These are phyloP conservation scores for Pyrocephalus nanus DNA, from an alignment of 2,797 vertebrate species.

Conservation along the genomic window DNA sequence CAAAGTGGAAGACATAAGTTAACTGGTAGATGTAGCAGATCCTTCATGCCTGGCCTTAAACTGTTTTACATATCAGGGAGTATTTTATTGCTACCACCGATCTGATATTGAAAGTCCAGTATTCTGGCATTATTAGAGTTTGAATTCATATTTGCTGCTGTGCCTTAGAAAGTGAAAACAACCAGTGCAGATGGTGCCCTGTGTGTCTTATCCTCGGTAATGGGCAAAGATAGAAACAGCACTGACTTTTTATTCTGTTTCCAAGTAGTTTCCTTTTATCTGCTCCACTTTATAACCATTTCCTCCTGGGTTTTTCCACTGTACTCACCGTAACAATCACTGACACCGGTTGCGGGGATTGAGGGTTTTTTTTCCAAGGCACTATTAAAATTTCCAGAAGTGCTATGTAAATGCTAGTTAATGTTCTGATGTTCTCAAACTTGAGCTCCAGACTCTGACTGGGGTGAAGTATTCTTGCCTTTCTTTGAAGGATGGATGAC, in stretches of 20 bases:
- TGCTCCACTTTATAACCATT: not conserved
- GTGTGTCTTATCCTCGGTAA: not conserved
- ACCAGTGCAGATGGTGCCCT: not conserved
- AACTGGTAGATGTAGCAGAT: not conserved
- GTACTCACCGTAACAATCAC: not conserved
- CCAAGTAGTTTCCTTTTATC: not conserved
- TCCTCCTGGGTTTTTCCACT: not conserved
- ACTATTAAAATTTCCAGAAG: not conserved
- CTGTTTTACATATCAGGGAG: not conserved
- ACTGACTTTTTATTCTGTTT: not conserved
- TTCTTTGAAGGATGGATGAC: not conserved
- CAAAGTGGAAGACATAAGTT: not conserved
- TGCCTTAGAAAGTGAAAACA: not conserved
- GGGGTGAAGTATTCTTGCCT: not conserved
- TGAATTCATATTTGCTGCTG: not conserved
- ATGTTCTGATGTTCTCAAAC: not conserved
- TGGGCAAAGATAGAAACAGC: not conserved
- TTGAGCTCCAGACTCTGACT: not conserved
- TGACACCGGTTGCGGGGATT: not conserved
- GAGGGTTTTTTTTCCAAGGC: not conserved
- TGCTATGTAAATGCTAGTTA: not conserved
- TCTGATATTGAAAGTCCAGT: not conserved
- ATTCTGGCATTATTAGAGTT: not conserved
- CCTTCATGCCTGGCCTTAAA: not conserved
- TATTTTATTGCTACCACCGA: not conserved